Conservation (phyloP, 2,888 invertebrate genomes). For the Helicoverpa assulta region DNA sequence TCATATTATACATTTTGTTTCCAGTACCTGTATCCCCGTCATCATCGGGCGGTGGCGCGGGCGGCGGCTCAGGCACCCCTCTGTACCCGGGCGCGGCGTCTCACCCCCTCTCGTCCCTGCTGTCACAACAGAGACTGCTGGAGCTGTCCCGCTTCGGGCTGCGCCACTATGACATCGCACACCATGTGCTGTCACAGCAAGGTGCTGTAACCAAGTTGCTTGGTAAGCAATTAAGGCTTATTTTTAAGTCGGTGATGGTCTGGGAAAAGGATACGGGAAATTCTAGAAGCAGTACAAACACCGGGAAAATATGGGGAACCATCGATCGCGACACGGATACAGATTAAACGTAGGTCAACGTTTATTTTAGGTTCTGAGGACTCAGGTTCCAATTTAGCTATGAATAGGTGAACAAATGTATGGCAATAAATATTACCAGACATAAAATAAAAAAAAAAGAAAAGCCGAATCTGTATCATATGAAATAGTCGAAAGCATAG, state of each 20-base stretch:
- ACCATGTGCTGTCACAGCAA: constrained; percentile 97
- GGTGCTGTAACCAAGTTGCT: constrained; percentile 97
- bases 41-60: constrained; percentile 86
- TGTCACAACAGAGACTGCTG: constrained; percentile 94
- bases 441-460: too few species aligned
- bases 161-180: constrained; percentile 97
- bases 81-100: constrained; percentile 86
- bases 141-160: constrained; percentile 95
- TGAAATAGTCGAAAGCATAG: not conserved
- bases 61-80: constrained; percentile 84
- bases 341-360: too few species aligned
- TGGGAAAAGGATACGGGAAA: too few species aligned
- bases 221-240: constrained; percentile 91
- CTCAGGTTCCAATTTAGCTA: too few species aligned
- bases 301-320: not conserved
- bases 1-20: constrained; percentile 66
- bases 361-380: not conserved
- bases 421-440: not conserved
- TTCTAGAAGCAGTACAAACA: not conserved
- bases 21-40: constrained; percentile 90
- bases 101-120: constrained; percentile 93
- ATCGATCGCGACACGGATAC: too few species aligned
- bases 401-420: not conserved
- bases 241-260: constrained; percentile 26
- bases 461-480: too few species aligned